Evolutionary conservation across 2,888 invertebrate species (phyloP).

Genomic region (Sylvicola cinctus): DNA sequence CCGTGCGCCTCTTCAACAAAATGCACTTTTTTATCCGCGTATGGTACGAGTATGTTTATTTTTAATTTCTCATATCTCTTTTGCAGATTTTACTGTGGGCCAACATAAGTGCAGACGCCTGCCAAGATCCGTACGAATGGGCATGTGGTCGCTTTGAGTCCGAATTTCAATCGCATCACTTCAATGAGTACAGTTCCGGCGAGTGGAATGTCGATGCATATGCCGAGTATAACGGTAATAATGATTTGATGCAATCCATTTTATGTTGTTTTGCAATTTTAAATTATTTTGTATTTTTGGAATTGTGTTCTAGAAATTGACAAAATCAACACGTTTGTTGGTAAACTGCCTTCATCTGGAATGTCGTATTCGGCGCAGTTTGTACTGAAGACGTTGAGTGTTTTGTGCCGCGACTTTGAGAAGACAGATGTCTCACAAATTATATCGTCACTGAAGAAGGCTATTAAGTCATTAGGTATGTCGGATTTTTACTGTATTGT

Average conservation of each 20-base stretch:
- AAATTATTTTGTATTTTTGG: neutral
- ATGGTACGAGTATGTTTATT: too few relatives aligned
- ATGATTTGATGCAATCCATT: neutral
- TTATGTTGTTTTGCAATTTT: neutral
- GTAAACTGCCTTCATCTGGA: neutral
- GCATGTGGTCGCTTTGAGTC: neutral
- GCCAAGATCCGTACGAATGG: neutral
- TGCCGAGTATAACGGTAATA: neutral
- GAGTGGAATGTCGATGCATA: neutral
- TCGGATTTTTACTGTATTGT: neutral
- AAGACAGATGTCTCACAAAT: neutral
- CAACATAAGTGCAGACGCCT: neutral
- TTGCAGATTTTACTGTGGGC: neutral
- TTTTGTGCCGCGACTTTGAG: neutral
- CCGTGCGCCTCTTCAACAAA: too few relatives aligned
- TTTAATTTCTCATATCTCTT: too few relatives aligned
- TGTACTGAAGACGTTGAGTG: neutral
- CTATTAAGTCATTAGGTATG: neutral
- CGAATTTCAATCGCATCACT: neutral
- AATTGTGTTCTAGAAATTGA: neutral
- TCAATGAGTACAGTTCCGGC: neutral
- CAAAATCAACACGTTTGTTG: neutral
- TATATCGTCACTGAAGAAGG: neutral
- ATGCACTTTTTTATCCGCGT: too few relatives aligned
- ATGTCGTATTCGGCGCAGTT: neutral